phyloP scores from a whole-genome alignment of 2,797 vertebrate species.

The Pseudochirops cupreus region DNA sequence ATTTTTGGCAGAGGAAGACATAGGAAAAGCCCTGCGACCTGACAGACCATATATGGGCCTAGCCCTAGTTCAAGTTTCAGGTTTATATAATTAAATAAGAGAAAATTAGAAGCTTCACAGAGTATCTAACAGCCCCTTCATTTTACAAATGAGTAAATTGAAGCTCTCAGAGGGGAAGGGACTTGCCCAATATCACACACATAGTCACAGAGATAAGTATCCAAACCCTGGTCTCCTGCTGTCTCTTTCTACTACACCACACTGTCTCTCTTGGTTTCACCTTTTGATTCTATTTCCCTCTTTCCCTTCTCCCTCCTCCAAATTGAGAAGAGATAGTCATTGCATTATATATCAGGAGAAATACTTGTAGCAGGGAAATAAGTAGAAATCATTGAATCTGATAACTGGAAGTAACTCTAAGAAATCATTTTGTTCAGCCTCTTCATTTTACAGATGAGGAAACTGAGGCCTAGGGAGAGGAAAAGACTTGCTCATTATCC shows the following conservation, averaged over 20 bases:
- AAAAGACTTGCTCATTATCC: not conserved
- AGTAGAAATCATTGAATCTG: not conserved
- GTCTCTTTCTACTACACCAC: not conserved
- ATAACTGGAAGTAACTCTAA: not conserved
- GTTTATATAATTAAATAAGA: not conserved
- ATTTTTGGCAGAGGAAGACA: not conserved
- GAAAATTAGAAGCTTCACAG: not conserved
- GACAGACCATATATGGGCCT: not conserved
- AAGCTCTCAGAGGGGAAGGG: not conserved
- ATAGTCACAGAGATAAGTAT: not conserved
- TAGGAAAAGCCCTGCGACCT: not conserved
- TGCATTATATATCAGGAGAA: not conserved
- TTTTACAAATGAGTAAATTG: conserved; percentile 2
- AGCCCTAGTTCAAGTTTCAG: not conserved
- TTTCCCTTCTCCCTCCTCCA: not conserved
- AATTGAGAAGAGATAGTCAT: not conserved
- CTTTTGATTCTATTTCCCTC: not conserved
- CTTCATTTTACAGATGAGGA: not conserved
- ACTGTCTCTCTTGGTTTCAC: not conserved
- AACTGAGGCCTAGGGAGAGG: not conserved
- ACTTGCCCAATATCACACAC: not conserved
- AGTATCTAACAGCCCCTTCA: not conserved
- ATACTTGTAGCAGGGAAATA: not conserved
- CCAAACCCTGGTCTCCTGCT: not conserved
- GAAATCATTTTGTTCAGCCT: not conserved